Percentiles rank a stretch among this genome's conserved stretches.
Conservation (phyloP, 2,888 invertebrate species). For the Rhingia campestris region DNA sequence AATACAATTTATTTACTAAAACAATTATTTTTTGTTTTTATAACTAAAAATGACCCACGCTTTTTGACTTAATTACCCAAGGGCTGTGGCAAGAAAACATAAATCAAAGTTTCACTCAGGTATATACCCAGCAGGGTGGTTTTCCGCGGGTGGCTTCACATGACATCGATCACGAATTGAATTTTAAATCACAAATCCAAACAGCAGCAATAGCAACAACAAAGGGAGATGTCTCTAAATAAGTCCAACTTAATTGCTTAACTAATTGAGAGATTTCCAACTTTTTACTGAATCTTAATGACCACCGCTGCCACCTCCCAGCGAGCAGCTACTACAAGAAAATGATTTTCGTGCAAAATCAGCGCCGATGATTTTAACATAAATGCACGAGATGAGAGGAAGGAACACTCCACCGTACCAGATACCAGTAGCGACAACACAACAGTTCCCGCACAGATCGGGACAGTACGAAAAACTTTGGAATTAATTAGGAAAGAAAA, state of each 20-base stretch:
- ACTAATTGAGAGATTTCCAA: conserved; percentile 82
- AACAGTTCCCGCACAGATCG: conserved; percentile 53
- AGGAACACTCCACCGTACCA: conserved; percentile 31
- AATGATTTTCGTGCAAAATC: conserved; percentile 70
- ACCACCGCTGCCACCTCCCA: conserved; percentile 65
- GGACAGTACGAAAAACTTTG: conserved; percentile 69
- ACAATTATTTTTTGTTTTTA: too few species aligned
- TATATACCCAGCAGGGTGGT: conserved; percentile 63
- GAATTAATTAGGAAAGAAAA: conserved; percentile 72
- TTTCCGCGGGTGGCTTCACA: conserved; percentile 71
- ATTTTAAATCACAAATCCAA: conserved; percentile 56
- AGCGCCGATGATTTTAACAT: conserved; percentile 66
- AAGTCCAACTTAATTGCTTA: conserved; percentile 82
- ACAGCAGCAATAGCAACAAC: conserved; percentile 45
- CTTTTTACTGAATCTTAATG: conserved; percentile 75
- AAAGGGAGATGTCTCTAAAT: conserved; percentile 68
- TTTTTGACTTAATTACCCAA: conserved; percentile 36
- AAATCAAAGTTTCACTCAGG: conserved; percentile 71
- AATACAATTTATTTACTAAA: too few species aligned
- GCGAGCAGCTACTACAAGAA: conserved; percentile 54
- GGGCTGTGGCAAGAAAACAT: conserved; percentile 53
- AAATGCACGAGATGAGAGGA: conserved; percentile 60
- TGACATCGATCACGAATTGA: conserved; percentile 73
- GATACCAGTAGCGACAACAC: conserved; percentile 20
- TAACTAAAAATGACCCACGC: too few species aligned